A percentile compares a stretch with the other conserved stretches of the same genome.
phyloP scores from a whole-genome alignment of 1,140 invertebrate genomes.

The Agrypnia vestita region DNA sequence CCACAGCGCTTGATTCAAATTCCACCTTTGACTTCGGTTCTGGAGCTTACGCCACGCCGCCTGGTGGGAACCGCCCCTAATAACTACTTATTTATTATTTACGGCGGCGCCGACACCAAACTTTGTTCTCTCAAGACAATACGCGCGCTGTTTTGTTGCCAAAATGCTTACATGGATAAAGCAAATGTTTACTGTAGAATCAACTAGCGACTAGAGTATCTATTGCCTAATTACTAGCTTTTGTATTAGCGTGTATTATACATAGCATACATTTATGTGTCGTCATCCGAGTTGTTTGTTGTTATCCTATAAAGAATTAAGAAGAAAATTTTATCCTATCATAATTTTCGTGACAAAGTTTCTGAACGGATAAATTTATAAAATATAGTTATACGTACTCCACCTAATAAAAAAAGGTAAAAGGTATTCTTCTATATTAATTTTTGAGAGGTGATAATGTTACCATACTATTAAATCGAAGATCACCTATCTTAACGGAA shows the following conservation, averaged over 20 bases:
- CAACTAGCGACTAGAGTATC: background rate
- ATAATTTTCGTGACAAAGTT: too few relatives aligned
- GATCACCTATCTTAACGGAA: too few relatives aligned
- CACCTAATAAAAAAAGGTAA: too few relatives aligned
- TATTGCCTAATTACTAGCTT: background rate
- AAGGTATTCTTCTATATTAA: too few relatives aligned
- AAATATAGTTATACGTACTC: too few relatives aligned
- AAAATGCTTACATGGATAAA: background rate
- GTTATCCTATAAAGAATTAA: background rate
- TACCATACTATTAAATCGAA: too few relatives aligned
- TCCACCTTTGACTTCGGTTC: background rate
- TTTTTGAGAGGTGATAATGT: too few relatives aligned
- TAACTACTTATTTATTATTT: background rate
- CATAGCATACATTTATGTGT: background rate
- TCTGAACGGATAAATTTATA: too few relatives aligned
- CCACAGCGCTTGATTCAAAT: background rate
- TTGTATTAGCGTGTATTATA: background rate
- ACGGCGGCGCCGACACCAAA: slow-evolving; percentile 3
- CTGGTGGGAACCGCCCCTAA: background rate
- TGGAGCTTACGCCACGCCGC: background rate
- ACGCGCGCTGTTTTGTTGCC: slow-evolving; percentile 6
- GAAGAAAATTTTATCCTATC: background rate
- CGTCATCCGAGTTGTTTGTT: background rate
- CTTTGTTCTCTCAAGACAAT: slow-evolving; percentile 15
- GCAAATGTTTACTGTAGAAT: slow-evolving; percentile 17